Base-by-base conservation (phyloP, 2,888 invertebrate species). In the Eupithecia tripunctaria region DNA sequence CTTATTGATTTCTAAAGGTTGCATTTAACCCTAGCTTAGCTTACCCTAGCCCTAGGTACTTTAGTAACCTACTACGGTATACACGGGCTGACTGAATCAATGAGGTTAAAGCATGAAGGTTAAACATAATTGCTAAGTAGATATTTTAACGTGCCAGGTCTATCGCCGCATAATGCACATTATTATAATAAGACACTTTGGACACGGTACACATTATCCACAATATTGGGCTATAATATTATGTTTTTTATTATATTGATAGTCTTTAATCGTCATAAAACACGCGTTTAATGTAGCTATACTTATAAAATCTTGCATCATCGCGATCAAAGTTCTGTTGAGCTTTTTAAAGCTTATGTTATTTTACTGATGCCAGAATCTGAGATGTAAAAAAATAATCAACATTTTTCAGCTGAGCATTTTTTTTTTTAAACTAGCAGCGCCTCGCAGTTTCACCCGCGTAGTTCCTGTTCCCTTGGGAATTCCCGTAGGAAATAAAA, bases 211-310 rank as follows among this genome's bases (percentile, higher is more conserved):
- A 15, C 62, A 62, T 68, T 68, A 68, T 43, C 41, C 14, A 29
- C 43, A 43, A 68, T 68, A 43, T 68, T 68, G 62, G 12, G 32
- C 62, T 43, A 21, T 62, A 68, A 43, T 43, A 62, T 68, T 59
- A 60, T 36, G 59, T 60, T 59, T 68, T 62, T 29, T 62, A 62
- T 68, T 59, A 60, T 38, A 60, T 60, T 60, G 18, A 60, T 68
- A 41, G 59, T 27, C 59, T 60, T 60, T 59, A 68, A 60, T 56
- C 56, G 25, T 21, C 59, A 29, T 68, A 41, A 68, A 60, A 70
- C 68, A 68, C 27, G 8, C 56, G 56, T 56, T 56, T 56, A 25
- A 56, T 25, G 14, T 51, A 21, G 51, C 21, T 51, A 51, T 4
- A 56, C 25, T 25, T 14, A 25, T 25, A 56, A 25, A 25, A 25